Percentiles rank a stretch among this genome's conserved stretches.
phyloP scores from a whole-genome alignment of 2,797 vertebrate genomes.

The Crocidura indochinensis region DNA sequence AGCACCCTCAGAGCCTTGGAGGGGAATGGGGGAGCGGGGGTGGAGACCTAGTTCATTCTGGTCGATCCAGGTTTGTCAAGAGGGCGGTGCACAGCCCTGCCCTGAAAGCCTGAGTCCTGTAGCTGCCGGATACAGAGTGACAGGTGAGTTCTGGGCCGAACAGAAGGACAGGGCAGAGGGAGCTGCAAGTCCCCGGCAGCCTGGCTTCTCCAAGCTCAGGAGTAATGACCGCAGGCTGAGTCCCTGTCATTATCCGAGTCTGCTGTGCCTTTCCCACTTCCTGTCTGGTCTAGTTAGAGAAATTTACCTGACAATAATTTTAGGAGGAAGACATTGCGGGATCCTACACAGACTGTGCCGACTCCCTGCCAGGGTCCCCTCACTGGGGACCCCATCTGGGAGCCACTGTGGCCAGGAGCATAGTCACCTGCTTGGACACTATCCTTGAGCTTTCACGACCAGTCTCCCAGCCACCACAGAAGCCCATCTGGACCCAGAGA shows the following conservation, averaged over 20 bases:
- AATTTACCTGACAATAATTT: slow-evolving; percentile 23
- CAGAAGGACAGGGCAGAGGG: neutral
- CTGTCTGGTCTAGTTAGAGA: slow-evolving; percentile 19
- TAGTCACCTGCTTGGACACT: neutral
- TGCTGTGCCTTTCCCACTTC: neutral
- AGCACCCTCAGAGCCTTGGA: neutral
- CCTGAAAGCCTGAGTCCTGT: slow-evolving; percentile 2
- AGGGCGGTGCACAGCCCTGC: neutral
- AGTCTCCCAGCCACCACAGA: too few relatives aligned
- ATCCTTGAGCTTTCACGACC: neutral
- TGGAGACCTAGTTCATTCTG: slow-evolving; percentile 21
- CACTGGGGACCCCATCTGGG: neutral
- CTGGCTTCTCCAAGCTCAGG: neutral
- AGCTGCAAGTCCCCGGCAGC: neutral
- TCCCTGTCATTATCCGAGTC: neutral
- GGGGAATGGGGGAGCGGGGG: neutral
- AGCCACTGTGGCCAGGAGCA: neutral
- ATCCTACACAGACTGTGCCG: neutral
- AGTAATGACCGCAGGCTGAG: neutral
- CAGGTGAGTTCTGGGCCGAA: neutral
- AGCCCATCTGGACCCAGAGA: too few relatives aligned
- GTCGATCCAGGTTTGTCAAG: slow-evolving; percentile 23
- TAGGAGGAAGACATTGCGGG: neutral
- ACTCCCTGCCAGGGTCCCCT: neutral
- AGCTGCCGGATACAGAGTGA: neutral